Evolutionary conservation across 2,797 vertebrate genomes (phyloP), one percentile per base, ranked within the genome.

Genomic region (Sparidentex hasta): DNA sequence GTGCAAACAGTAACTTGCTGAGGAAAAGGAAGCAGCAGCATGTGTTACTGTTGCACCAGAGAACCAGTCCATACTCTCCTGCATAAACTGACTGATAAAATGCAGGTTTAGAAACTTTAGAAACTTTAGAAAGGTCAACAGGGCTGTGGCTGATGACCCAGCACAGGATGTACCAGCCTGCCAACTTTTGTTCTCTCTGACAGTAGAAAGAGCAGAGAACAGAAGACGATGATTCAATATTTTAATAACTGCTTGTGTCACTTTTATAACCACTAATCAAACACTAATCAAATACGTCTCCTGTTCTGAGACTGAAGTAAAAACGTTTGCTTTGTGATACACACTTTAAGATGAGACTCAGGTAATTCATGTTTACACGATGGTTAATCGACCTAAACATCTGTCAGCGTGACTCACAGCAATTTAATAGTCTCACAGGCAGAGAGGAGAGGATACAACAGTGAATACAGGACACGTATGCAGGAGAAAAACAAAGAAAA

Each of bases 301-400:
- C 0, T 2, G 1, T 23, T n/a, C 14, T 25, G 16, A 11, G 11
- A 0, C 1, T 21, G n/a, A 27, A 0, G 2, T 12, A n/a, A 11
- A 11, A 0, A 0, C 0, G 1, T 61, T 67, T 23, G 11, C 8
- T 17, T 51, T 18, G 25, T 13, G 38, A 23, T 21, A 14, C 9
- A 51, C 3, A 43, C 16, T 9, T 14, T 54, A 12, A 54, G 6
- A 20, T 6, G 1, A 2, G 13, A 41, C 8, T 43, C 18, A 2
- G 20, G 6, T 18, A 11, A 48, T 33, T 29, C 8, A 43, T 0
- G 5, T 57, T 66, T 33, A 51, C 23, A 50, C 18, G 50, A 18
- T 25, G 41, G 33, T 71, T 64, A 46, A 66, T 52, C 11, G 48
- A 54, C 38, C 17, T 67, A 52, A 18, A 47, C 21, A 7, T 27